Base-by-base conservation (phyloP, 1,140 invertebrate genomes). In the Pogonomyrmex californicus region DNA sequence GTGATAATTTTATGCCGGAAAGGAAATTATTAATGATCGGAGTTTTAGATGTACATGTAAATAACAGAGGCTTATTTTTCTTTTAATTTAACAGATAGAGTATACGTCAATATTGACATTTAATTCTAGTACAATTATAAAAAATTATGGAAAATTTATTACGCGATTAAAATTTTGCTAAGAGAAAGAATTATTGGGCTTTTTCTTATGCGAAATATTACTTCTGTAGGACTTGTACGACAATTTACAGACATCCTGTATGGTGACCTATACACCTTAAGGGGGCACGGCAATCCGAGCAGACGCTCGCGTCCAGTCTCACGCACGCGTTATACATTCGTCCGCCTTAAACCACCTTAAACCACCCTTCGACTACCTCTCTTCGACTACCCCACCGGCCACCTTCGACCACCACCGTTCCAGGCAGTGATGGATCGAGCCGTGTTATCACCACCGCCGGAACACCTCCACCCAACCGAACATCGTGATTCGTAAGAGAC, bases 371-470 rank as follows among this genome's bases (percentile, higher is more conserved):
- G 89, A 93, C 91, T 87, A 93, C 91, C 91, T 36, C 68, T 91
- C 79, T 91, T 93, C 88, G 88, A 87, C 90, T 87, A 90, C 89
- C 49, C 85, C 86, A 86, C 92, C 92, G 91, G 89, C 91, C 88
- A 91, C 89, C 88, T 91, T 91, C 87, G 85, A 85, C 86, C 87
- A 85, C 86, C 87, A 85, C 87, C 90, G 90, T 91, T 90, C 86
- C 85, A 90, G 94, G 94, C 94, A 95, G 94, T 95, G 95, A 95
- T 95, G 94, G 95, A 95, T 95, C 92, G 95, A 93, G 93, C 87
- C 90, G 91, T 92, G 94, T 95, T 95, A 95, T 95, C 95, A 94
- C 93, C 93, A 94, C 92, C 94, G 93, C 91, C 92, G 92, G 92
- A 93, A 93, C 92, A 94, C 93, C 93, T 92, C 87, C 91, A 88